Evolutionary conservation across 64 coral and sea anemone species (phyloP).

Genomic region (Astreopora myriophthalma): DNA sequence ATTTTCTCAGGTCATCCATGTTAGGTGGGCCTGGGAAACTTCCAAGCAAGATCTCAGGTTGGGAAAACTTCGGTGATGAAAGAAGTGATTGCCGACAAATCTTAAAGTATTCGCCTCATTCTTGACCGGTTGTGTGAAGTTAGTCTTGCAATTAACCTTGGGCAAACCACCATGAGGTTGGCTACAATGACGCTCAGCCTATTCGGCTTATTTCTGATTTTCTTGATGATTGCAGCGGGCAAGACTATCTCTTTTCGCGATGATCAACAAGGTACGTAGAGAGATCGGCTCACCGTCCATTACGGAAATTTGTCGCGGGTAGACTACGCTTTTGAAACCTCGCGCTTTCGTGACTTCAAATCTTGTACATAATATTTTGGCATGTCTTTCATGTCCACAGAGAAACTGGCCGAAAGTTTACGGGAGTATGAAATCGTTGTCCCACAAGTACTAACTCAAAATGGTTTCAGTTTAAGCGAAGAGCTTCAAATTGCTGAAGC

Average conservation of each 20-base stretch:
- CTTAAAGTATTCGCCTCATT: not conserved
- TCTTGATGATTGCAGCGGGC: not conserved
- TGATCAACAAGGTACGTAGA: not conserved
- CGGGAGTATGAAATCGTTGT: conserved; percentile 13
- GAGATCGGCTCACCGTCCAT: not conserved
- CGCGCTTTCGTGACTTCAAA: not conserved
- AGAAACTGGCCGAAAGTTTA: not conserved
- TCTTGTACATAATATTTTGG: not conserved
- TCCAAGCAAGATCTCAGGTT: too few relatives aligned
- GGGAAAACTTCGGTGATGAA: not conserved
- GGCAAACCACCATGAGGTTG: not conserved
- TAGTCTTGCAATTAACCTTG: not conserved
- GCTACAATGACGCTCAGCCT: not conserved
- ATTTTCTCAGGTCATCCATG: too few relatives aligned
- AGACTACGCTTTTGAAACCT: not conserved
- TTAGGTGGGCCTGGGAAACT: too few relatives aligned
- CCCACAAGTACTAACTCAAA: not conserved
- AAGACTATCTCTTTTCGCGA: not conserved
- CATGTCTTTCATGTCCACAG: not conserved
- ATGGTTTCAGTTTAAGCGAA: not conserved
- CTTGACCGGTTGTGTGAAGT: not conserved
- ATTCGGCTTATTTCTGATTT: not conserved
- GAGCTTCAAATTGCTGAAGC: not conserved
- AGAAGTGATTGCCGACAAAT: not conserved
- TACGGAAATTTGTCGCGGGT: not conserved